Percentiles rank a stretch among this genome's conserved stretches.
Evolutionary conservation across 2,797 vertebrate species (phyloP).

Genomic region (Buphagus erythrorhynchus): DNA sequence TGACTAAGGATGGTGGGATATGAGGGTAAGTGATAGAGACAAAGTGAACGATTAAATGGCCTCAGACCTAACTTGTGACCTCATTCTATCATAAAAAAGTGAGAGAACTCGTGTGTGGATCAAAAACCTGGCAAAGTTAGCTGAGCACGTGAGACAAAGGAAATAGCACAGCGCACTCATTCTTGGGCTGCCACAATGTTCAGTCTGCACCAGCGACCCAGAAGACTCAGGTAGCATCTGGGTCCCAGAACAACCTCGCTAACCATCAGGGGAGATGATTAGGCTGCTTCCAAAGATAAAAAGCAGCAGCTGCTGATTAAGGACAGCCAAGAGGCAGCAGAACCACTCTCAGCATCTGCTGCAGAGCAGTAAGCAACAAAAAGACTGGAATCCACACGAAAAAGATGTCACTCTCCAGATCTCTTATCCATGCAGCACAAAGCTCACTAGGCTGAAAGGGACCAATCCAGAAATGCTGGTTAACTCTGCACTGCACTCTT

Average conservation of each 20-base stretch:
- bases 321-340: neutral
- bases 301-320: neutral
- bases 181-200: neutral
- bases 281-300: neutral
- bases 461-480: neutral
- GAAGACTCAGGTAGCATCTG: neutral
- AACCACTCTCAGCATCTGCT: neutral
- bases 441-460: neutral
- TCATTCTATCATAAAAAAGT: conserved; percentile 16
- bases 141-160: neutral
- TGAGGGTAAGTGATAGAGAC: neutral
- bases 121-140: neutral
- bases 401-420: neutral
- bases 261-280: neutral
- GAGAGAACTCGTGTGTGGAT: neutral
- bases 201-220: neutral
- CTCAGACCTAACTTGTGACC: neutral
- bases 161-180: neutral
- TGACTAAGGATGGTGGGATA: neutral
- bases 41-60: conserved; percentile 2
- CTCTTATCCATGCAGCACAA: neutral
- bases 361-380: neutral
- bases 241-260: neutral
- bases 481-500: neutral
- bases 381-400: neutral